A percentile compares a stretch with the other conserved stretches of the same genome.
phyloP scores from a whole-genome alignment of 2,797 vertebrate genomes.

The Semotilus atromaculatus region DNA sequence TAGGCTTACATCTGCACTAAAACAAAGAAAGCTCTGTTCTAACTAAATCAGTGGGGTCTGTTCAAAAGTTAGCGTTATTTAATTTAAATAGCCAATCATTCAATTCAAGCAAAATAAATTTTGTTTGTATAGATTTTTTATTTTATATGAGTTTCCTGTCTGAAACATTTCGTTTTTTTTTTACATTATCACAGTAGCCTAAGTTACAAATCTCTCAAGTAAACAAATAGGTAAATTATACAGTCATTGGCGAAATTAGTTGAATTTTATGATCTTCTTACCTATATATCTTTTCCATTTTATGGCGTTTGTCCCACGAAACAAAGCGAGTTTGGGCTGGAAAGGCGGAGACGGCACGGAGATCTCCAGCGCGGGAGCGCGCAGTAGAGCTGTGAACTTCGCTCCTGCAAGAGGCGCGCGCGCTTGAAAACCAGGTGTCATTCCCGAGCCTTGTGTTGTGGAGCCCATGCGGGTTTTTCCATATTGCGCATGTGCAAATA shows the following conservation, averaged over 20 bases:
- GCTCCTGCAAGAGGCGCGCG: constrained; percentile 21
- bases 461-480: background rate
- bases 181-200: background rate
- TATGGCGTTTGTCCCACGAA: constrained; percentile 50
- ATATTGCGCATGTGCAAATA: background rate
- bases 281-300: constrained; percentile 66
- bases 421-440: constrained; percentile 34
- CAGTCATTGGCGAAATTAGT: background rate
- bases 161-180: background rate
- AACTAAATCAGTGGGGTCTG: background rate
- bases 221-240: background rate
- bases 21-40: background rate
- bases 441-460: background rate
- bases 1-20: background rate
- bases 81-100: background rate
- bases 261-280: constrained; percentile 62
- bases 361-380: constrained; percentile 73
- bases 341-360: constrained; percentile 75
- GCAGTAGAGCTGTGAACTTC: constrained; percentile 60
- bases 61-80: background rate
- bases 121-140: too few relatives aligned
- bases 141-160: background rate
- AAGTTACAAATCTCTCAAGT: background rate
- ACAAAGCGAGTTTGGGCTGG: constrained; percentile 50
- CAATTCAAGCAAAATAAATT: background rate